These are phyloP conservation scores for Rhabdomys pumilio DNA, from an alignment of 2,797 vertebrate species.

Conservation along the genomic window DNA sequence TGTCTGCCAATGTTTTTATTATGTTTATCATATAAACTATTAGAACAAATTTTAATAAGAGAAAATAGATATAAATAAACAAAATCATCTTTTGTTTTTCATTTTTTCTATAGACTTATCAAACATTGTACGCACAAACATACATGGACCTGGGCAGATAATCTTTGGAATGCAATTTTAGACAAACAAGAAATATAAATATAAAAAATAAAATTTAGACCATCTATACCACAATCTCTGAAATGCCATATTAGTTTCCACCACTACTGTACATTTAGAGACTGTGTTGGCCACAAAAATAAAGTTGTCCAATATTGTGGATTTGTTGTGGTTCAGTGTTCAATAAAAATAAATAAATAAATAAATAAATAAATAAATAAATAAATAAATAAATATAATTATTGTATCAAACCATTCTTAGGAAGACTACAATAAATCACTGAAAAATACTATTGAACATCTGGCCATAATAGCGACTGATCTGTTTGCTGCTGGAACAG, in stretches of 20 bases:
- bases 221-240: neutral
- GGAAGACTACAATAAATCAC: neutral
- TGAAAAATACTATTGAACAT: neutral
- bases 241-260: neutral
- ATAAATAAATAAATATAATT: neutral
- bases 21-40: too few species aligned
- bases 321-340: neutral
- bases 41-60: neutral
- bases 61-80: neutral
- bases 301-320: neutral
- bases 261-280: rapidly evolving
- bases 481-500: conserved; percentile 81
- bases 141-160: neutral
- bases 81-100: neutral
- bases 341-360: neutral
- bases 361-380: too few species aligned
- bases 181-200: neutral
- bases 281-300: neutral
- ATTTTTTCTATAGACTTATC: neutral
- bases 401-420: neutral
- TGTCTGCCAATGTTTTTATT: neutral
- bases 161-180: neutral
- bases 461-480: neutral
- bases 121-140: neutral
- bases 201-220: neutral